A percentile compares a stretch with the other conserved stretches of the same genome.
Evolutionary conservation across 2,797 vertebrate species (phyloP).

Genomic region (Naso thynnoides): DNA sequence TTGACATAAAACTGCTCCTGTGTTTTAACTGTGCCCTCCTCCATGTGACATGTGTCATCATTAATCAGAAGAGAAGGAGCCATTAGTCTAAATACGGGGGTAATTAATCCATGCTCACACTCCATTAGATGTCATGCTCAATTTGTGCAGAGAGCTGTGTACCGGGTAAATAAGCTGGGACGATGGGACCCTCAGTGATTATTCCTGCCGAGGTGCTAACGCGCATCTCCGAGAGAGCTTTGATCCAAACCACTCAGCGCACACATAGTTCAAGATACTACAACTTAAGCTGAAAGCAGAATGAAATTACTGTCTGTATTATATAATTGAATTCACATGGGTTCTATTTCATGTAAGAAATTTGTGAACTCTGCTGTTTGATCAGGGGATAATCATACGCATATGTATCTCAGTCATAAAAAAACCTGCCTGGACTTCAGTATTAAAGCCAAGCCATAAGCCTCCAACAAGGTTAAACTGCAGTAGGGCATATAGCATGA

Average conservation of each 20-base stretch:
- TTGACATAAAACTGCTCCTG: constrained; percentile 25
- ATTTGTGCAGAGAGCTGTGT: constrained; percentile 70
- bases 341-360: constrained; percentile 21
- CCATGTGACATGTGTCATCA: constrained; percentile 68
- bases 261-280: constrained; percentile 17
- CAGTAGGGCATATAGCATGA: constrained; percentile 69
- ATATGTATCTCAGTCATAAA: constrained; percentile 51
- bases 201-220: constrained; percentile 37
- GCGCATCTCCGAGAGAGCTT: constrained; percentile 17
- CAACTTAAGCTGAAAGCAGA: constrained; percentile 28
- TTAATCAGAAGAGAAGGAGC: constrained; percentile 76
- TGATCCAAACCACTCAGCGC: constrained; percentile 12
- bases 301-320: constrained; percentile 10
- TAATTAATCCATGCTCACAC: constrained; percentile 77
- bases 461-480: constrained; percentile 75
- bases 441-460: constrained; percentile 59
- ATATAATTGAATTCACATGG: constrained; percentile 38
- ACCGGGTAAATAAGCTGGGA: constrained; percentile 70
- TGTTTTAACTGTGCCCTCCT: constrained; percentile 53
- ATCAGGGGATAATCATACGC: constrained; percentile 58
- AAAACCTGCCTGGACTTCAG: constrained; percentile 55
- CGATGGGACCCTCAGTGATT: constrained; percentile 49
- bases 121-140: constrained; percentile 73
- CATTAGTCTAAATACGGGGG: constrained; percentile 71
- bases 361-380: constrained; percentile 47